A percentile compares a stretch with the other conserved stretches of the same genome.
These are phyloP conservation scores for Cybosia mesomella DNA, from an alignment of 2,888 invertebrate species.

Conservation along the genomic window DNA sequence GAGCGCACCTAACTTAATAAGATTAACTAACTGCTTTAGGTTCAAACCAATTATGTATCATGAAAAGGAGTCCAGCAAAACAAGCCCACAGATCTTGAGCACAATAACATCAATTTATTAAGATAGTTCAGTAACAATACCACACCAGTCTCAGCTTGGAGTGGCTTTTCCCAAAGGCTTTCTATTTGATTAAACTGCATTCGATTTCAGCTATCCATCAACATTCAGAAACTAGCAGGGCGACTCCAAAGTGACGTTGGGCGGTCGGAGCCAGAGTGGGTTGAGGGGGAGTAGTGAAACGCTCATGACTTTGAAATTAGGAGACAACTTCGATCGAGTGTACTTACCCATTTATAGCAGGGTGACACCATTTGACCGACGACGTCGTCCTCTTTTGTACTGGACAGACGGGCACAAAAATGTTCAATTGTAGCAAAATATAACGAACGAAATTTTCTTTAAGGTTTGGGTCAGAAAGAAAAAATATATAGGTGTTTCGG, in stretches of 20 bases:
- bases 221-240: conserved; percentile 27
- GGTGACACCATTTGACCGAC: conserved; percentile 57
- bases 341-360: conserved; percentile 68
- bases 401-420: conserved; percentile 31
- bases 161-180: conserved; percentile 29
- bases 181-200: conserved; percentile 52
- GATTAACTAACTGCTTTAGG: not conserved
- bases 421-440: conserved; percentile 6
- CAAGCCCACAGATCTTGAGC: conserved; percentile 21
- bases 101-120: conserved; percentile 29
- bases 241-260: conserved; percentile 21
- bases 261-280: conserved; percentile 11
- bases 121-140: conserved; percentile 29
- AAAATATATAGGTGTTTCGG: not conserved
- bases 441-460: not conserved
- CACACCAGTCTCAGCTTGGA: conserved; percentile 31
- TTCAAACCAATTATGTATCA: not conserved
- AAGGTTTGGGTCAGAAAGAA: not conserved
- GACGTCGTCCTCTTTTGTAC: conserved; percentile 40
- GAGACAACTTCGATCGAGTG: conserved; percentile 66
- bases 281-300: conserved; percentile 48
- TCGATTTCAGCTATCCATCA: conserved; percentile 37
- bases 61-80: conserved; percentile 15
- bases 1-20: not conserved
- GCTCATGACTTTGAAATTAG: conserved; percentile 80